These are phyloP conservation scores for Notolabrus celidotus DNA, from an alignment of 2,797 vertebrate genomes.

Conservation along the genomic window DNA sequence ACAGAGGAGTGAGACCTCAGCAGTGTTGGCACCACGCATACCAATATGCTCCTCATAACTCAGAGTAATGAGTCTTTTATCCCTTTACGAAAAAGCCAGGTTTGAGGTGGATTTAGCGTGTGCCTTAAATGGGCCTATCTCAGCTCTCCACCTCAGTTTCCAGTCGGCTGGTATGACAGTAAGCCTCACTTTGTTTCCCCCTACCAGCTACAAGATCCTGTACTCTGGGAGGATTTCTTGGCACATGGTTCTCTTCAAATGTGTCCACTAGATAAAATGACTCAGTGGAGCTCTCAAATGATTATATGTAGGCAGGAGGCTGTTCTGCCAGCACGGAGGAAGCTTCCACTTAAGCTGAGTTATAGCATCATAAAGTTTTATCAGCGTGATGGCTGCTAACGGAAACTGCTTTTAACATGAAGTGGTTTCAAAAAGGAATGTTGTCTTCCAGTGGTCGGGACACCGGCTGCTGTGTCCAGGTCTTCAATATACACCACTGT, in stretches of 20 bases:
- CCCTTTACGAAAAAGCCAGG: background rate
- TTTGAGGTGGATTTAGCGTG: background rate
- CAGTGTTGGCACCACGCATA: too few species aligned
- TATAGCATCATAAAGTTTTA: background rate
- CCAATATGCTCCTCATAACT: too few species aligned
- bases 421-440: background rate
- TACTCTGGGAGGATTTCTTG: background rate
- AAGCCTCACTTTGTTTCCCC: background rate
- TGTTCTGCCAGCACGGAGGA: constrained; percentile 8
- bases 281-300: background rate
- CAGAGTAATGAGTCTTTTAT: background rate
- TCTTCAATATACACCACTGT: too few species aligned
- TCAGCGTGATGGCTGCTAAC: background rate
- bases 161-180: background rate
- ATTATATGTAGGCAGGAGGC: background rate
- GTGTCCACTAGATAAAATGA: background rate
- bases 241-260: constrained; percentile 1
- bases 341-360: background rate
- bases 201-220: background rate
- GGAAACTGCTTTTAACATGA: background rate
- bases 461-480: background rate
- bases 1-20: too few species aligned
- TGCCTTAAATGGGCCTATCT: background rate
- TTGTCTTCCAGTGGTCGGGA: background rate
- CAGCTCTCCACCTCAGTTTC: background rate